Evolutionary conservation across 2,888 invertebrate species (phyloP).

Genomic region (Spicauda simplicius): DNA sequence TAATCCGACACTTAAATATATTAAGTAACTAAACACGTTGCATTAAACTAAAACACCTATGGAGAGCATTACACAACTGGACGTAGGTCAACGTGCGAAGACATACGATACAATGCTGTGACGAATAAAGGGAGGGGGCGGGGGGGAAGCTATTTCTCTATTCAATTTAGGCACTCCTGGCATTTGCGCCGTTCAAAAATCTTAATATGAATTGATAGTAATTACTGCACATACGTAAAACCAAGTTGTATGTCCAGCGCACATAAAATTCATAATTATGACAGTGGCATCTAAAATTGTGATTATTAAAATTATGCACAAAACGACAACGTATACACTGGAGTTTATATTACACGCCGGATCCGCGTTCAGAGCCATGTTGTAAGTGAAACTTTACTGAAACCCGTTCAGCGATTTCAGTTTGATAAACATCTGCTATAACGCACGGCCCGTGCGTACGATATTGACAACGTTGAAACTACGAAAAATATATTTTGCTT

Average conservation of each 20-base stretch:
- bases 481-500: too few species aligned
- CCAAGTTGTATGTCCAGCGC: constrained; percentile 53
- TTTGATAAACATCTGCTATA: not conserved
- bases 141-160: constrained; percentile 47
- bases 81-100: constrained; percentile 45
- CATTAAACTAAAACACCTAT: constrained; percentile 41
- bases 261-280: constrained; percentile 44
- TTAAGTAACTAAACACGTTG: constrained; percentile 34
- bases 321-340: constrained; percentile 13
- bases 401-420: not conserved
- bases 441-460: not conserved
- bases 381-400: not conserved
- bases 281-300: constrained; percentile 34
- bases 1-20: constrained; percentile 31
- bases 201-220: constrained; percentile 22
- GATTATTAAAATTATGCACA: constrained; percentile 34
- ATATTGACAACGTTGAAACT: too few species aligned
- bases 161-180: constrained; percentile 53
- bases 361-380: not conserved
- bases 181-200: constrained; percentile 47
- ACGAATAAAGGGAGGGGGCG: constrained; percentile 41
- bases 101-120: constrained; percentile 50
- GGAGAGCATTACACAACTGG: constrained; percentile 38
- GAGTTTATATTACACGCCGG: constrained; percentile 28
- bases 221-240: constrained; percentile 1